phyloP scores from a whole-genome alignment of 2,113 vertebrate genomes.

The Vulpes lagopus region DNA sequence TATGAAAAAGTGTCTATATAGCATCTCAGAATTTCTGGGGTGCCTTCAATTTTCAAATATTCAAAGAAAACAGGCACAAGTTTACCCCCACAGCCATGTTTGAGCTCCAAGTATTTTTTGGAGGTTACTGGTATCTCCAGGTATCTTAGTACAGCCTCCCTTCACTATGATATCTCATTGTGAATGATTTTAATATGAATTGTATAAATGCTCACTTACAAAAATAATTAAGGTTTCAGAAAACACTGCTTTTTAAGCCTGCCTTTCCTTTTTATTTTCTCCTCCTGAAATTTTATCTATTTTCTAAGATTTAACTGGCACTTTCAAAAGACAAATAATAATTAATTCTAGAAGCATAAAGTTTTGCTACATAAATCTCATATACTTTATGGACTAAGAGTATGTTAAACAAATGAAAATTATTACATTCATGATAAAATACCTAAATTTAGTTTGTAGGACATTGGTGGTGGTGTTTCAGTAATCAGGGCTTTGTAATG shows the following conservation, averaged over 20 bases:
- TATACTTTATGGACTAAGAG: not conserved
- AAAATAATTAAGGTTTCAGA: slow-evolving; percentile 57
- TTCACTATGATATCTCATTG: not conserved
- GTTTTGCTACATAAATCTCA: not conserved
- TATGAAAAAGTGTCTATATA: not conserved
- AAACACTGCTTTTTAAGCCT: not conserved
- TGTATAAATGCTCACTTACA: not conserved
- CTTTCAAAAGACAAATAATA: slow-evolving; percentile 61
- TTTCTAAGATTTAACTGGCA: slow-evolving; percentile 39
- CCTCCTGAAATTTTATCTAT: slow-evolving; percentile 28
- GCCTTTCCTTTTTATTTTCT: slow-evolving; percentile 39
- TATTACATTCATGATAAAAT: not conserved
- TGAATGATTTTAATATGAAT: slow-evolving; percentile 32
- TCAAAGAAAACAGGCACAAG: slow-evolving; percentile 46
- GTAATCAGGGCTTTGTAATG: not conserved
- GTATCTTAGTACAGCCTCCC: not conserved
- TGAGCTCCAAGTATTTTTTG: not conserved
- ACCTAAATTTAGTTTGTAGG: not conserved
- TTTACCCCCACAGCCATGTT: not conserved
- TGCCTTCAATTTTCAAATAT: slow-evolving; percentile 57
- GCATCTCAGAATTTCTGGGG: not conserved
- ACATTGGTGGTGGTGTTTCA: not conserved
- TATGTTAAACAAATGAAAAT: not conserved
- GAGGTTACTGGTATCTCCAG: not conserved
- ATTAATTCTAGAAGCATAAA: not conserved